These are phyloP conservation scores for Pantherophis guttatus DNA, from an alignment of 2,113 vertebrate genomes.

Conservation along the genomic window DNA sequence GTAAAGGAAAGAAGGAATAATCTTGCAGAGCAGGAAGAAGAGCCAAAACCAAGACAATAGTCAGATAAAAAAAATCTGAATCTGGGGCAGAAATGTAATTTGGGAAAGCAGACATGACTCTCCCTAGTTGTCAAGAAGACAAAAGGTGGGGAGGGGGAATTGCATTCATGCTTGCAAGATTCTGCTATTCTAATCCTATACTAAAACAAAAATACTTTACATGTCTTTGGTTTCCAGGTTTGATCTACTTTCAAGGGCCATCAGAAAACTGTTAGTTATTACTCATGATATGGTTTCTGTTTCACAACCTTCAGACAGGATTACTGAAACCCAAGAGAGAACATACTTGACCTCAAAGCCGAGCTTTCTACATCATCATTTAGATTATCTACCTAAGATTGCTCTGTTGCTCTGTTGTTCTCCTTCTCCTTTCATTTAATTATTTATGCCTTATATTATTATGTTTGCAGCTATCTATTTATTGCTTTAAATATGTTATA, in stretches of 20 bases:
- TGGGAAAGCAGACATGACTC: neutral
- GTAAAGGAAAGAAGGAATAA: neutral
- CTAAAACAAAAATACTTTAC: neutral
- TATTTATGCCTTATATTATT: neutral
- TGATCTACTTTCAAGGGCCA: neutral
- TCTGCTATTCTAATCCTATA: neutral
- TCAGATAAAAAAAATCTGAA: neutral
- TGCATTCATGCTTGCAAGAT: neutral
- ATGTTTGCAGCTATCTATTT: neutral
- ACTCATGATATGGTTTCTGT: neutral
- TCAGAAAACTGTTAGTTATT: neutral
- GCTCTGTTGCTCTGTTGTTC: neutral
- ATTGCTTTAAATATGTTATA: too few species aligned
- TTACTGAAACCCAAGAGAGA: neutral
- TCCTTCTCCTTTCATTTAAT: neutral
- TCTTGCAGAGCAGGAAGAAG: neutral
- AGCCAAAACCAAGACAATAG: neutral
- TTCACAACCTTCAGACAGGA: neutral
- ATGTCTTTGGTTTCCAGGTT: neutral
- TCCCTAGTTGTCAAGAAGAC: neutral
- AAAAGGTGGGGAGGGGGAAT: neutral
- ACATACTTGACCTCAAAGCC: neutral
- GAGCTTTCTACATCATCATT: neutral
- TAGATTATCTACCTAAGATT: neutral
- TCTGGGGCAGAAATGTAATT: neutral